Evolutionary conservation across 1,140 invertebrate genomes (phyloP).

Genomic region (Cepaea nemoralis): DNA sequence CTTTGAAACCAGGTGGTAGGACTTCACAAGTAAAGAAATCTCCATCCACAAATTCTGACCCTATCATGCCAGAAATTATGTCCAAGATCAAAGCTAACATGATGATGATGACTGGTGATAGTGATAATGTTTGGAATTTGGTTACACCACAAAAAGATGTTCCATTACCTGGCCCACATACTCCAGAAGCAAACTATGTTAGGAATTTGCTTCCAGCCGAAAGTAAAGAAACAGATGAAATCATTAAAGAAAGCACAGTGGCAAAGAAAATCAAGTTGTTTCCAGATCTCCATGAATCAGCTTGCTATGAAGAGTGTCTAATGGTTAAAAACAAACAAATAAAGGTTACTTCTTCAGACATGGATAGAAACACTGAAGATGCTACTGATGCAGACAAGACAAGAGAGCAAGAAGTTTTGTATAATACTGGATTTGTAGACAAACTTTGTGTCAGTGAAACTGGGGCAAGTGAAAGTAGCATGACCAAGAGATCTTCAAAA

Average conservation of each 20-base stretch:
- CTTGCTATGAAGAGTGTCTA: background rate
- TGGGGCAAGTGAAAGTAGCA: background rate
- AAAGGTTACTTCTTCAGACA: background rate
- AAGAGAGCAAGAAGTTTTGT: background rate
- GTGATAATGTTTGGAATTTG: background rate
- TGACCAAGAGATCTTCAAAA: background rate
- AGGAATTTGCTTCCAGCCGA: background rate
- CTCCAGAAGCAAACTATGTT: background rate
- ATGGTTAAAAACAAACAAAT: background rate
- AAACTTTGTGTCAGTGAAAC: background rate
- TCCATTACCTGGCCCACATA: background rate
- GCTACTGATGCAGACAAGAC: background rate
- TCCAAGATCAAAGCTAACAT: background rate
- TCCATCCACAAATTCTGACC: background rate
- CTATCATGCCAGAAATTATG: background rate
- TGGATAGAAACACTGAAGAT: background rate
- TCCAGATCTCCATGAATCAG: constrained; percentile 9
- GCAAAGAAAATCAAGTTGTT: background rate
- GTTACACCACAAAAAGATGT: constrained; percentile 16
- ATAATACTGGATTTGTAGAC: background rate
- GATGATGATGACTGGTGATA: background rate
- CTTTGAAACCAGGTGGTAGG: background rate
- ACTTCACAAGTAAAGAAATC: background rate
- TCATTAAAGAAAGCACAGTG: background rate
- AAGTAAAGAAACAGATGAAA: background rate